Evolutionary conservation across 2,888 invertebrate genomes (phyloP).

Genomic region (Baccha elongata): DNA sequence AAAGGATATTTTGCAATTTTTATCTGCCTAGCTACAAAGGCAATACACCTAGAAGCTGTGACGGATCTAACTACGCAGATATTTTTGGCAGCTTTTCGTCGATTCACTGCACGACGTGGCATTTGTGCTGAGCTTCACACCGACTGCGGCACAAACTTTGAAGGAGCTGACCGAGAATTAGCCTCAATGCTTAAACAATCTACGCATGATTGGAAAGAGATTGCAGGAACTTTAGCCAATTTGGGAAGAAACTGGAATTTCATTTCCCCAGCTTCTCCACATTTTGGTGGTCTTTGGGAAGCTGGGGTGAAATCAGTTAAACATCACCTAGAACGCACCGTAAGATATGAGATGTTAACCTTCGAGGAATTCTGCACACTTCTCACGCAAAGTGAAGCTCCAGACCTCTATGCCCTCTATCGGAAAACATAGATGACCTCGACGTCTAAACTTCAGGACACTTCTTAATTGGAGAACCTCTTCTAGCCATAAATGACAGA

Average conservation of each 20-base stretch:
- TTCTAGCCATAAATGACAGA: neutral
- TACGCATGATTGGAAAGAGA: neutral
- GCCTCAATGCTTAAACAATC: neutral
- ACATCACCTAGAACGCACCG: no score
- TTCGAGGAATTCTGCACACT: no score
- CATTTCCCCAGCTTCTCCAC: no score
- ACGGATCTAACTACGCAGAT: neutral
- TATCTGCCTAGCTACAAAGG: constrained; percentile 18
- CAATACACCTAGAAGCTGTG: constrained; percentile 8
- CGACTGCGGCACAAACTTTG: constrained; percentile 17
- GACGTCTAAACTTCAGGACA: constrained; percentile 3
- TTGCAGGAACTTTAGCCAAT: neutral
- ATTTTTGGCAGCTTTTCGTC: constrained; percentile 23
- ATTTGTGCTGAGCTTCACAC: constrained; percentile 14
- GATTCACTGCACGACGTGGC: constrained; percentile 10
- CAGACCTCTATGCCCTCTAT: neutral
- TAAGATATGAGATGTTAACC: no score
- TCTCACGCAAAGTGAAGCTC: no score
- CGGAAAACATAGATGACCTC: constrained; percentile 4
- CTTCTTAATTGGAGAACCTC: constrained; percentile 5
- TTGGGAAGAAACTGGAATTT: no score
- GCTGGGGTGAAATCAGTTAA: no score
- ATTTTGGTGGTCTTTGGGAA: no score
- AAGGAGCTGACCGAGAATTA: constrained; percentile 14
- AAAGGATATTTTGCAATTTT: constrained; percentile 29